Evolutionary conservation across 1,140 invertebrate species (phyloP), one percentile per base, ranked within the genome.

Genomic region (Bombyx mori): DNA sequence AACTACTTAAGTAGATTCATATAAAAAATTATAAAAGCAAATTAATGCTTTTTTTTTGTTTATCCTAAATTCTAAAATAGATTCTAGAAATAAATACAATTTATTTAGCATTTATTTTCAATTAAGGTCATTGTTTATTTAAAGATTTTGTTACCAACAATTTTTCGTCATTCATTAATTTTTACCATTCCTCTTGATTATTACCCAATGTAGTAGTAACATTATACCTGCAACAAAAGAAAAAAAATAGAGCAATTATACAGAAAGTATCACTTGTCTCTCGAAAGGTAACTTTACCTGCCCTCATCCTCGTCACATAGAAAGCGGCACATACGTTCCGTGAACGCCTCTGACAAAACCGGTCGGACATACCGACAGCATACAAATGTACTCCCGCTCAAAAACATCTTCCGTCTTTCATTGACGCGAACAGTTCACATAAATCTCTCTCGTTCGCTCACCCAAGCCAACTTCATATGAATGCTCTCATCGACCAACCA

Each of bases 341-440:
- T 81, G 75, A 82, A 83, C 81, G 82, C 84, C 84, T 84, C 78
- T 78, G 77, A 77, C 65, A 56, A 85, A 83, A 84, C 84, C 77
- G 79, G 82, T 87, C 76, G 66, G 62, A 54, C 57, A 74, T 74
- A 67, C 73, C 63, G 73, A 62, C 66, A 66, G 74, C 73, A 82
- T 80, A 82, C 81, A 81, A 87, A 82, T 79, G 75, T 74, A 69
- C 68, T 76, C 63, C 70, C 76, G 73, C 66, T 68, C 68, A 68
- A 70, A 79, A 73, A 79, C 68, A 79, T 86, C 70, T 69, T 77
- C 75, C 66, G 65, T 87, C 84, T 76, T 79, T 81, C 77, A 79
- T 77, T 70, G 61, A 69, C 75, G 68, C 73, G 63, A 75, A 75
- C 74, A 74, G 71, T 78, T 69, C 74, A 73, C 72, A 87, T 87